phyloP scores from a whole-genome alignment of 2,888 invertebrate species.

The Alentia gelatinosa region DNA sequence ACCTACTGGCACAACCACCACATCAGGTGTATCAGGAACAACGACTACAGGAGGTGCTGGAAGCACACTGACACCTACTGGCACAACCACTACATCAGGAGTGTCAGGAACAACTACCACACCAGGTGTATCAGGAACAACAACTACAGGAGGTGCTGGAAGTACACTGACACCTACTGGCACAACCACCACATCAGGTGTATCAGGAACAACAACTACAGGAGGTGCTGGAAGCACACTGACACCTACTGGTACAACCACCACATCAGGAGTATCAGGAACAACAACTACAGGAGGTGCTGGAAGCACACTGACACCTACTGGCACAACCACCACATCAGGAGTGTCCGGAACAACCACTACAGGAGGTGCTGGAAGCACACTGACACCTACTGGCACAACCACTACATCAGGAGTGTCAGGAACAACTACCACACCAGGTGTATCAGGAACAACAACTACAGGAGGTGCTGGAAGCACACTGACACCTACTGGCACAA shows the following conservation, averaged over 20 bases:
- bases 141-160: not conserved
- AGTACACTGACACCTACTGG: not conserved
- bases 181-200: not conserved
- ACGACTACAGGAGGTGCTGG: not conserved
- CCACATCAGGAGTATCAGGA: not conserved
- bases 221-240: not conserved
- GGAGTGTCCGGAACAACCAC: not conserved
- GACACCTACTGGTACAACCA: not conserved
- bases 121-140: not conserved
- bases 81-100: not conserved
- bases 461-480: not conserved
- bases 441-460: not conserved
- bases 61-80: not conserved
- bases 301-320: not conserved
- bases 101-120: conserved; percentile 32
- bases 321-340: not conserved
- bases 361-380: not conserved
- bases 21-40: not conserved
- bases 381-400: not conserved
- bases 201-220: conserved; percentile 19
- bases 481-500: not conserved
- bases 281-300: not conserved
- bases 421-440: not conserved
- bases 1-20: conserved; percentile 28
- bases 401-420: not conserved